Evolutionary conservation across 2,888 invertebrate genomes (phyloP).

Genomic region (Danaus chrysippus): DNA sequence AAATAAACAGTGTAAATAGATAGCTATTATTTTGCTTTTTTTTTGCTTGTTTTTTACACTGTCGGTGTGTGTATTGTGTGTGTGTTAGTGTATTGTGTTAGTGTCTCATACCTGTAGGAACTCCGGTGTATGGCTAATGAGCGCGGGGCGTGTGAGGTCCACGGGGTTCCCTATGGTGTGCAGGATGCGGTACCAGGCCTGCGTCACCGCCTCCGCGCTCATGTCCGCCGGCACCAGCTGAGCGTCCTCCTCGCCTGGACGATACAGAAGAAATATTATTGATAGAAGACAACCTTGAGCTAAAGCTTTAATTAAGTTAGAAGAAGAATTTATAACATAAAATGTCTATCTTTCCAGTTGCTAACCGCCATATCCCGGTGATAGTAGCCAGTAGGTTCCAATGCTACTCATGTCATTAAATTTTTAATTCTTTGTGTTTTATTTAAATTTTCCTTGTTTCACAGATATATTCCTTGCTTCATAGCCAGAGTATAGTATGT

Average conservation of each 20-base stretch:
- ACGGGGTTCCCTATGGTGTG: slow-evolving; percentile 97
- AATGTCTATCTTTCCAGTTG: too few relatives aligned
- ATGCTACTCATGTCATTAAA: too few relatives aligned
- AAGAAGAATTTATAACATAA: too few relatives aligned
- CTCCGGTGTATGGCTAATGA: slow-evolving; percentile 83
- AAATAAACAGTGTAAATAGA: too few relatives aligned
- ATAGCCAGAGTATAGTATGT: neutral
- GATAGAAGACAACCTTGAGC: neutral
- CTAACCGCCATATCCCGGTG: too few relatives aligned
- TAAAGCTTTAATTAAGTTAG: too few relatives aligned
- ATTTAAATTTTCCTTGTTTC: too few relatives aligned
- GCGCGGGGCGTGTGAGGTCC: slow-evolving; percentile 91
- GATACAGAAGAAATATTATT: neutral
- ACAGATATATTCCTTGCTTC: neutral
- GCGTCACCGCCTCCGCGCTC: slow-evolving; percentile 93
- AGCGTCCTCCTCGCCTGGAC: slow-evolving; percentile 89
- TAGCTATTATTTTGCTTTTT: too few relatives aligned
- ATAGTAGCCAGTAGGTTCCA: too few relatives aligned
- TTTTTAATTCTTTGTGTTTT: too few relatives aligned
- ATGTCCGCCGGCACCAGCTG: slow-evolving; percentile 90
- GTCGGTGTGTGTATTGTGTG: slow-evolving; percentile 58
- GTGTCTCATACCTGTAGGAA: slow-evolving; percentile 69
- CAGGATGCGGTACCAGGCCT: slow-evolving; percentile 97
- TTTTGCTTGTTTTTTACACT: slow-evolving; percentile 80
- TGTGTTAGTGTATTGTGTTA: too few relatives aligned